phyloP scores from a whole-genome alignment of 2,113 vertebrate genomes.

The Cacatua alba region DNA sequence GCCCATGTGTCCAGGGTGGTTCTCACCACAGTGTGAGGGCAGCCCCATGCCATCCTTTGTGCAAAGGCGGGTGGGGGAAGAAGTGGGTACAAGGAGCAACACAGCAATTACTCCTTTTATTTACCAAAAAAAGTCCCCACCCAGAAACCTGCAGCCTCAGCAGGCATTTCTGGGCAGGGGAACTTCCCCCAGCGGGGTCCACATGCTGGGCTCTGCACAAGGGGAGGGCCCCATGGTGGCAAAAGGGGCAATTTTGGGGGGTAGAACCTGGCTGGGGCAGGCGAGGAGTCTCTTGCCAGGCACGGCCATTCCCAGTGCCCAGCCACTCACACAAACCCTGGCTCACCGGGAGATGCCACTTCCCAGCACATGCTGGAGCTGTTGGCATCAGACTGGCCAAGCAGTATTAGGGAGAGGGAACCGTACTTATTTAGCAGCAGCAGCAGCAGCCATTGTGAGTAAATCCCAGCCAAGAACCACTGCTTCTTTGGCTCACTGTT shows the following conservation, averaged over 20 bases:
- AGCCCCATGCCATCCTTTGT: not conserved
- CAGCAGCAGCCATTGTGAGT: not conserved
- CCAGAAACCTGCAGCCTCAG: not conserved
- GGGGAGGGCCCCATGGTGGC: fast-evolving
- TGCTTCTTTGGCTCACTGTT: fast-evolving
- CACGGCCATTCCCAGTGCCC: not conserved
- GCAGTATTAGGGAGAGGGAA: fast-evolving
- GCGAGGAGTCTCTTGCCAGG: fast-evolving
- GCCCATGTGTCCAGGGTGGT: fast-evolving
- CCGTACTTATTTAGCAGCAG: fast-evolving
- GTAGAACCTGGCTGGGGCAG: not conserved
- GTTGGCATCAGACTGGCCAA: fast-evolving
- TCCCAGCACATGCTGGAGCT: fast-evolving
- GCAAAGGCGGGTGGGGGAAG: fast-evolving
- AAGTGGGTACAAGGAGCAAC: fast-evolving
- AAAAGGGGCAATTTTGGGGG: not conserved
- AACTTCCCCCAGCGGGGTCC: not conserved
- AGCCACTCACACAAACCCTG: fast-evolving
- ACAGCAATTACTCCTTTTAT: not conserved
- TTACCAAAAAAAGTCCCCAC: not conserved
- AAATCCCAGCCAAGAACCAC: fast-evolving
- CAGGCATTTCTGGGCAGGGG: not conserved
- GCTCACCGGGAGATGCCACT: not conserved
- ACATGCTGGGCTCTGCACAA: fast-evolving
- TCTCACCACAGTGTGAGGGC: not conserved